A percentile compares a stretch with the other conserved stretches of the same genome.
phyloP scores from a whole-genome alignment of 2,113 vertebrate species.

The Suncus etruscus region DNA sequence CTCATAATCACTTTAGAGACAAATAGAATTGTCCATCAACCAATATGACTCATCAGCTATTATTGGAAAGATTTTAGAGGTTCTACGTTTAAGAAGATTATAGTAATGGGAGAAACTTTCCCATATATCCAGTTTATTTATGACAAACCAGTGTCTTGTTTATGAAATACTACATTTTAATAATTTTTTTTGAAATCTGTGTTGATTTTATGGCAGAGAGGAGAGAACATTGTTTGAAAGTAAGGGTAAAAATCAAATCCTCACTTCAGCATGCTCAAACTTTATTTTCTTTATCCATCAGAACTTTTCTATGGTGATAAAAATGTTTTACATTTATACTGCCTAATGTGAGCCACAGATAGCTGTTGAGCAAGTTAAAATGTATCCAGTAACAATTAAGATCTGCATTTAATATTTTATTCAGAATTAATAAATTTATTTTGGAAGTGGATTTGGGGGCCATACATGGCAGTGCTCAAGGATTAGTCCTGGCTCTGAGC shows the following conservation, averaged over 20 bases:
- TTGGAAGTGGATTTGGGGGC: too few relatives aligned
- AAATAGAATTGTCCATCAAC: background rate
- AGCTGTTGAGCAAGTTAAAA: too few relatives aligned
- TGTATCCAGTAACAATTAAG: too few relatives aligned
- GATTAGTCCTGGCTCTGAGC: too few relatives aligned
- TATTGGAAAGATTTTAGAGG: background rate
- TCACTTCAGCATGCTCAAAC: background rate
- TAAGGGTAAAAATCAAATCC: constrained; percentile 11
- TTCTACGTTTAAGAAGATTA: too few relatives aligned
- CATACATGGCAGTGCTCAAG: too few relatives aligned
- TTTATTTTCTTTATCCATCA: background rate
- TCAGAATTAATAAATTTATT: too few relatives aligned
- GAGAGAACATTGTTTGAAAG: constrained; percentile 10
- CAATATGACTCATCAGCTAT: background rate
- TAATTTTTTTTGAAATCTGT: constrained; percentile 10
- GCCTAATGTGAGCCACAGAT: too few relatives aligned
- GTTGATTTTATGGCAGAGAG: constrained; percentile 16
- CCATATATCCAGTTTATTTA: background rate
- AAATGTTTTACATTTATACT: background rate
- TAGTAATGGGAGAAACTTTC: background rate
- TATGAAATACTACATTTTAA: background rate
- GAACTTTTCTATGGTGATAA: background rate
- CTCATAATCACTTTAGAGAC: background rate
- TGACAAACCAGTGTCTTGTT: background rate
- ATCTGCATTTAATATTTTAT: too few relatives aligned